A percentile compares a stretch with the other conserved stretches of the same genome.
Conservation (phyloP, 2,797 vertebrate species). For the Gallinago solitaria region DNA sequence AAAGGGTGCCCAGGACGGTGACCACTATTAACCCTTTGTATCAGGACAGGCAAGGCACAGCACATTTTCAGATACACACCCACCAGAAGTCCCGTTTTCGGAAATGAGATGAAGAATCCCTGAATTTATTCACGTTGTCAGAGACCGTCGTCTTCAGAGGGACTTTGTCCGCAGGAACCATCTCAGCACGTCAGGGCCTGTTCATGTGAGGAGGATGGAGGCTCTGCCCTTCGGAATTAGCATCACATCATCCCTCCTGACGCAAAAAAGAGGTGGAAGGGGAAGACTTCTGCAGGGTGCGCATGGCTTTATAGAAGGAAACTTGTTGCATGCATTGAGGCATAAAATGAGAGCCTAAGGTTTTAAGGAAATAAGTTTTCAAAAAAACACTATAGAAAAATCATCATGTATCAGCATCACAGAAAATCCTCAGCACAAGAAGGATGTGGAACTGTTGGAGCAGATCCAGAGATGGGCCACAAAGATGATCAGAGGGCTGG, state of each 20-base stretch:
- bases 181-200: not conserved
- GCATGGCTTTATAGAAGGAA: not conserved
- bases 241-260: not conserved
- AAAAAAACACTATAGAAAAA: not conserved
- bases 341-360: not conserved
- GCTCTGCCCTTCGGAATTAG: not conserved
- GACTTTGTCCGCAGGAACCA: not conserved
- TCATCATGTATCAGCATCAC: rapidly evolving
- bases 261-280: not conserved
- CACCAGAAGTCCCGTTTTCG: not conserved
- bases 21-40: not conserved
- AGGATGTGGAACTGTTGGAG: not conserved
- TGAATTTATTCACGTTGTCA: not conserved
- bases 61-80: not conserved
- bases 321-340: not conserved
- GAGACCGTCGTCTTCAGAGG: not conserved
- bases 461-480: not conserved
- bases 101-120: not conserved
- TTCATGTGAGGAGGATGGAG: not conserved
- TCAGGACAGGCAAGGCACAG: not conserved
- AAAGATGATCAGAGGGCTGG: not conserved
- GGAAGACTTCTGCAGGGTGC: not conserved
- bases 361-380: not conserved
- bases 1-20: rapidly evolving
- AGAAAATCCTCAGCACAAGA: not conserved